phyloP scores from a whole-genome alignment of 2,797 vertebrate species.

The Peromyscus attwateri region DNA sequence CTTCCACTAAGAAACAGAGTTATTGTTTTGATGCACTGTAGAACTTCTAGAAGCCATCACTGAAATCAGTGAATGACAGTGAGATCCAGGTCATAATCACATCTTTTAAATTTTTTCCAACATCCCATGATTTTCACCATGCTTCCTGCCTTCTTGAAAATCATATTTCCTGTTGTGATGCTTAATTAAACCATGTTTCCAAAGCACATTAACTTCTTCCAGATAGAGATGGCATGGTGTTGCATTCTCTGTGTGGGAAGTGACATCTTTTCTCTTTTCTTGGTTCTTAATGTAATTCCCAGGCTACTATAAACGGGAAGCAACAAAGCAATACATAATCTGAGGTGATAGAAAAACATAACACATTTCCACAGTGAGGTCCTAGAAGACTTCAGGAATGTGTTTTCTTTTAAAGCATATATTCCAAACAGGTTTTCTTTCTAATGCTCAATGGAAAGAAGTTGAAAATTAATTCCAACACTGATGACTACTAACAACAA shows the following conservation, averaged over 20 bases:
- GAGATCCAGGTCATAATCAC: not conserved
- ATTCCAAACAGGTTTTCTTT: not conserved
- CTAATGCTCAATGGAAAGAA: slow-evolving; percentile 13
- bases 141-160: not conserved
- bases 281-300: slow-evolving; percentile 12
- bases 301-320: slow-evolving; percentile 7
- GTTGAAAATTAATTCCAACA: not conserved
- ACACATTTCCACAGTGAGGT: slow-evolving; percentile 29
- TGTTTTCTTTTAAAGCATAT: slow-evolving; percentile 36
- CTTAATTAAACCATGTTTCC: slow-evolving; percentile 65
- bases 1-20: not conserved
- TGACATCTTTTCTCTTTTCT: slow-evolving; percentile 10
- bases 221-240: not conserved
- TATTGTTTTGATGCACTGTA: not conserved
- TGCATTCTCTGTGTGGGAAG: not conserved
- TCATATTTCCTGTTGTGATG: slow-evolving; percentile 7
- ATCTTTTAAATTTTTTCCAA: slow-evolving; percentile 23
- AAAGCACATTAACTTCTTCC: slow-evolving; percentile 46
- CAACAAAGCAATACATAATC: slow-evolving; percentile 53
- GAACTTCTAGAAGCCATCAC: not conserved
- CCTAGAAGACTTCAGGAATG: slow-evolving; percentile 9
- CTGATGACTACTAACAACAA: not conserved
- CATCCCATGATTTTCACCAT: not conserved
- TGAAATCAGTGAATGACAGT: not conserved
- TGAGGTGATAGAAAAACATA: slow-evolving; percentile 44